Evolutionary conservation across 2,888 invertebrate species (phyloP).

Genomic region (Schizaphis graminum): DNA sequence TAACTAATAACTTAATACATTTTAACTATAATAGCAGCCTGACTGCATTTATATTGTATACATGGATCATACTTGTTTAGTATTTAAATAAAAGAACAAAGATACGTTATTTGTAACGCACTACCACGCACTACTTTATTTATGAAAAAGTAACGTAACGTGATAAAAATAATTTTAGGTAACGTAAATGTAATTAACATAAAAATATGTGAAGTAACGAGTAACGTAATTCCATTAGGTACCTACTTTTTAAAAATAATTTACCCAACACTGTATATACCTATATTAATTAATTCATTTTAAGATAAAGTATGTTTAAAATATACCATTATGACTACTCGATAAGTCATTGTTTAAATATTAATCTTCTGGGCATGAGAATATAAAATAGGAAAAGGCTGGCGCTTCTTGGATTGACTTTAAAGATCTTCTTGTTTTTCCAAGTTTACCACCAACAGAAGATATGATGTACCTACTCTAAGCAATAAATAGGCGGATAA

Average conservation of each 20-base stretch:
- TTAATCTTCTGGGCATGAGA: slow-evolving; percentile 88
- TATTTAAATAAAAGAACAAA: not conserved
- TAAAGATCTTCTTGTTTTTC: slow-evolving; percentile 82
- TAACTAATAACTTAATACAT: not conserved
- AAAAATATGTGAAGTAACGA: too few species aligned
- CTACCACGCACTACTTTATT: too few species aligned
- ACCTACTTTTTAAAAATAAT: too few species aligned
- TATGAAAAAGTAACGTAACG: too few species aligned
- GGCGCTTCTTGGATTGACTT: slow-evolving; percentile 83
- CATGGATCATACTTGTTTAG: not conserved
- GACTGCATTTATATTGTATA: not conserved
- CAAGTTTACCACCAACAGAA: slow-evolving; percentile 88
- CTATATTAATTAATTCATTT: not conserved
- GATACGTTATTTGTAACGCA: too few species aligned
- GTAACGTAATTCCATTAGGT: too few species aligned
- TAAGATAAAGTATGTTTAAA: not conserved
- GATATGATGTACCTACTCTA: slow-evolving; percentile 89
- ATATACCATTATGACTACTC: slow-evolving; percentile 75
- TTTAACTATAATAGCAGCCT: not conserved
- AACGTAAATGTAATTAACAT: too few species aligned
- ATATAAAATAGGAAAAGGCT: slow-evolving; percentile 80
- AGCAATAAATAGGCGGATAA: slow-evolving; percentile 78
- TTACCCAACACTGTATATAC: too few species aligned
- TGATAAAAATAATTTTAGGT: too few species aligned
- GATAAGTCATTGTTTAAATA: slow-evolving; percentile 87